Conservation (phyloP, 2,797 vertebrate species). For the Microhierax caerulescens region DNA sequence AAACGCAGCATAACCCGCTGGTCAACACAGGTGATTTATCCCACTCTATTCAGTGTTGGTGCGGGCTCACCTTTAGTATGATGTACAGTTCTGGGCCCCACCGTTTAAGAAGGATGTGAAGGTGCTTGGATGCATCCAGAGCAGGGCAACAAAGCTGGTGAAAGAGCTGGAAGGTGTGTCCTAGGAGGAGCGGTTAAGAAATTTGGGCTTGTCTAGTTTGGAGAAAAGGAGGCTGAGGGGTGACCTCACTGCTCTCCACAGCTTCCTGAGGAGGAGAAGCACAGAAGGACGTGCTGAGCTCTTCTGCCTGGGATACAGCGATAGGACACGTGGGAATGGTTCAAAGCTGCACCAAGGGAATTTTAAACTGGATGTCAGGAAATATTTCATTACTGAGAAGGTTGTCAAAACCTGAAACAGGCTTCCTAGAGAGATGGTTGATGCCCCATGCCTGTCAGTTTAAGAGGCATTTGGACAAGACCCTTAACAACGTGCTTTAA, state of each 20-base stretch:
- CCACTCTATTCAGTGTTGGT: not conserved
- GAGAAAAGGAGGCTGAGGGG: not conserved
- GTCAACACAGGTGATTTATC: not conserved
- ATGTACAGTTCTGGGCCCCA: no score
- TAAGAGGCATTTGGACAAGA: not conserved
- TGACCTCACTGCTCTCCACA: not conserved
- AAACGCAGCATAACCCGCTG: no score
- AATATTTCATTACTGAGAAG: not conserved
- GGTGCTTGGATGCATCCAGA: not conserved
- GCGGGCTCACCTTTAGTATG: not conserved
- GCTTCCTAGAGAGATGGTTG: not conserved
- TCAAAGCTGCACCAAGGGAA: not conserved
- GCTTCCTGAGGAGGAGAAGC: not conserved
- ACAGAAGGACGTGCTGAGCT: not conserved
- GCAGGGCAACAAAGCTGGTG: not conserved
- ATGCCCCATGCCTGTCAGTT: not conserved
- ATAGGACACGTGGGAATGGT: fast-evolving
- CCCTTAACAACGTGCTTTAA: not conserved
- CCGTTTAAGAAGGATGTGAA: not conserved
- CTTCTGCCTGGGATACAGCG: not conserved
- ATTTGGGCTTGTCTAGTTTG: not conserved
- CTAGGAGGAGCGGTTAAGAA: not conserved
- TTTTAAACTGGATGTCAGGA: not conserved
- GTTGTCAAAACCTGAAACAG: not conserved
- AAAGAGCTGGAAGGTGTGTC: not conserved